Conservation (phyloP, 1,140 invertebrate species). For the Choristoneura fumiferana region DNA sequence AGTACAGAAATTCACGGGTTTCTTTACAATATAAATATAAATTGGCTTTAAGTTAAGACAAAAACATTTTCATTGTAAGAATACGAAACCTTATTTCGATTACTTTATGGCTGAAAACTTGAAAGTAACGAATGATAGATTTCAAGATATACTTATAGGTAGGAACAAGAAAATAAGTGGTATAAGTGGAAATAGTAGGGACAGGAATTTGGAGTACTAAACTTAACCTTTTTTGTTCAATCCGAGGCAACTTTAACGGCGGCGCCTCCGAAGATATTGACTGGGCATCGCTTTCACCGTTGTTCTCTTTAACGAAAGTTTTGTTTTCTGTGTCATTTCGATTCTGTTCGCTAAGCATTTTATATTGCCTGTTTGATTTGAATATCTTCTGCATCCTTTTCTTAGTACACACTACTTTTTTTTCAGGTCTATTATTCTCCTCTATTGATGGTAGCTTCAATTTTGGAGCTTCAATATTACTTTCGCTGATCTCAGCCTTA, state of each 20-base stretch:
- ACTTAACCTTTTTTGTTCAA: conserved; percentile 64
- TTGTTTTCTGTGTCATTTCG: conserved; percentile 48
- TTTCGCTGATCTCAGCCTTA: conserved; percentile 20
- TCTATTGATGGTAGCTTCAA: conserved; percentile 59
- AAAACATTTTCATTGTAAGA: no score
- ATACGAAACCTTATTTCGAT: no score
- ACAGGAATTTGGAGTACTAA: conserved; percentile 22
- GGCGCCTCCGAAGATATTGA: conserved; percentile 56
- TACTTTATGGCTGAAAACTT: no score
- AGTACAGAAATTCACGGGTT: no score
- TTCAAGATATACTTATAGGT: not conserved
- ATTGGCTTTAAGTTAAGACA: no score
- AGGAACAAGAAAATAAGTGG: not conserved
- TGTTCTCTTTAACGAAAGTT: conserved; percentile 54
- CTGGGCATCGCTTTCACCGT: conserved; percentile 46
- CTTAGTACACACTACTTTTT: conserved; percentile 29
- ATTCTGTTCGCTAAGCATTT: conserved; percentile 48
- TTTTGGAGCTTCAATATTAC: conserved; percentile 20
- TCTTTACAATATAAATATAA: no score
- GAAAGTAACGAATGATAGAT: no score
- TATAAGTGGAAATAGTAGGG: conserved; percentile 18
- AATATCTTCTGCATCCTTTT: conserved; percentile 34
- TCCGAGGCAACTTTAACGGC: conserved; percentile 65
- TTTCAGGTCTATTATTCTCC: conserved; percentile 44
- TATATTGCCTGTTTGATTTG: conserved; percentile 42